Base-by-base conservation (phyloP, 2,113 vertebrate genomes). In the Lophochroa leadbeateri region DNA sequence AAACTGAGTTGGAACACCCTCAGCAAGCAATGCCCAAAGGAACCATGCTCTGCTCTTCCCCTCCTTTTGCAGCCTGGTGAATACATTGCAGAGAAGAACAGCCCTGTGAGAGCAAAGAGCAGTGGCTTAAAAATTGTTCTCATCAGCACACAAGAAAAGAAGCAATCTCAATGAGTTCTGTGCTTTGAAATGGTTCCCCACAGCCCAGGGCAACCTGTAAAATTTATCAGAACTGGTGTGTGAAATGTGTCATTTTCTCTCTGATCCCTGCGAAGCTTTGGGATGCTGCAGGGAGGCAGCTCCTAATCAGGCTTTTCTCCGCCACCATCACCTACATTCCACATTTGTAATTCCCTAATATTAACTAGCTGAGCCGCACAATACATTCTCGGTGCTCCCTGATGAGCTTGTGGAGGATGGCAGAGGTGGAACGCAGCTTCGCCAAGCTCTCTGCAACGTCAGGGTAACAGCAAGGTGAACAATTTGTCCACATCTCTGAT, bases 201-300 rank as follows among this genome's bases (percentile, higher is more conserved):
- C 46, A 91, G 94, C 86, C 86, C 84, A 74, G 71, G 83, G 88
- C 74, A 1, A 85, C 70, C 91, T 94, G 67, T 76, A 89, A 80
- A 82, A 87, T 95, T 92, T 55, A 85, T 94, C 83, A 87, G 60
- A 91, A 74, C 25, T 14, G n/a, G 35, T 87, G 65, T 89, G 58
- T 94, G 89, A 82, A 96, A 92, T 80, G 33, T 55, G 63, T 72
- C 78, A 17, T 88, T 90, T 92, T 87, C 58, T 18, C 46, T 91
- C n/a, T 43, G 33, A 85, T 92, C 60, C 86, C 27, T 77, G 41
- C 47, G 81, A 95, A 88, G 89, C 52, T 84, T 63, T 43, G 68
- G 71, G 33, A 5, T 82, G 35, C 7, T 65, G 83, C 1, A 11
- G 33, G 24, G 10, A 76, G 31, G 47, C 5, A 16, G 60, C 41